Evolutionary conservation across 2,888 invertebrate genomes (phyloP).

Genomic region (Julus scanicus): DNA sequence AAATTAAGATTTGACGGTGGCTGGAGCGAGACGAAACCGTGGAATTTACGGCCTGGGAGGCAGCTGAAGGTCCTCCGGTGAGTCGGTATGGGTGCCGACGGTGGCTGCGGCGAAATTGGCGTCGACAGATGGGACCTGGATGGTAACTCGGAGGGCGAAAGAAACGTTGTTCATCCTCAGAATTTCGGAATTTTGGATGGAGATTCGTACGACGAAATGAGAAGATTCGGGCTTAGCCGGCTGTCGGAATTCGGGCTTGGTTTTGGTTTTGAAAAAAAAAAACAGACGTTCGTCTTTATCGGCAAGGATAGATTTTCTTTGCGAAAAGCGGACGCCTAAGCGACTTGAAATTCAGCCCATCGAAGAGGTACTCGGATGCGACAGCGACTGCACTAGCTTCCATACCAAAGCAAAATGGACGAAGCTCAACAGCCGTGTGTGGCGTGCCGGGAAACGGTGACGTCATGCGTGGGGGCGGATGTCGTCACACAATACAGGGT

Average conservation of each 20-base stretch:
- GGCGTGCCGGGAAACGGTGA: neutral
- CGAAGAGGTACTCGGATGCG: slow-evolving; percentile 10
- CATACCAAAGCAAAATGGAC: slow-evolving; percentile 49
- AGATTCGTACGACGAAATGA: neutral
- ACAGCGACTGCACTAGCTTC: slow-evolving; percentile 8
- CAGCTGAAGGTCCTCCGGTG: slow-evolving; percentile 48
- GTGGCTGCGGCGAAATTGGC: neutral
- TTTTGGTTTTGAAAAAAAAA: neutral
- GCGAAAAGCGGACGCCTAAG: slow-evolving; percentile 41
- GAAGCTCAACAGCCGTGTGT: neutral
- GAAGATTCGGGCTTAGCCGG: neutral
- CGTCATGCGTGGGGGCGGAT: slow-evolving; percentile 24
- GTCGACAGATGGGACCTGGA: neutral
- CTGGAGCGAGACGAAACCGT: neutral
- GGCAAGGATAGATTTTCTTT: slow-evolving; percentile 44
- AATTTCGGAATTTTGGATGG: slow-evolving; percentile 28
- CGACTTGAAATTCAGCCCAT: slow-evolving; percentile 49
- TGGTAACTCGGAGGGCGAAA: neutral
- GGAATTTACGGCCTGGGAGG: neutral
- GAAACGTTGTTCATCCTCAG: slow-evolving; percentile 54
- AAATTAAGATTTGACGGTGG: neutral
- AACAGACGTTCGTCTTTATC: slow-evolving; percentile 37
- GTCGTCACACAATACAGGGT: neutral
- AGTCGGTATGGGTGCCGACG: slow-evolving; percentile 50
- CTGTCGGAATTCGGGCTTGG: neutral